Evolutionary conservation across 1,140 invertebrate species (phyloP), one percentile per base, ranked within the genome.

Genomic region (Drusus annulatus): DNA sequence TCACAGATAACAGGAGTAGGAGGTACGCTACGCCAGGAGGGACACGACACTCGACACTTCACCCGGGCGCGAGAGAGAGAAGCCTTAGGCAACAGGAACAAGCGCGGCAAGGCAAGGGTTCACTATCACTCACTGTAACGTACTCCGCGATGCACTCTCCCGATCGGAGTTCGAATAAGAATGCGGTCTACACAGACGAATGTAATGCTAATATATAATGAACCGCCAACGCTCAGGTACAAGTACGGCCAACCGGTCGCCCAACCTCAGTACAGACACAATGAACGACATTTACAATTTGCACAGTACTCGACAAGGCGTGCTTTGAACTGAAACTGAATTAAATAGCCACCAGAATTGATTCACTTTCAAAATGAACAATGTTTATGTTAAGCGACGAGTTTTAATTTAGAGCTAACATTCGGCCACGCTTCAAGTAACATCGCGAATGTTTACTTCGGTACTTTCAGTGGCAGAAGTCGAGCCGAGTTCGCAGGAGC

Each of bases 211-310:
- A 78, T 78, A 78, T 54, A 78, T 62, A 68, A 78, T 51, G 62
- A 45, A 31, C 54, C 74, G 74, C 74, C 74, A 62, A 78, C 76
- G 60, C 76, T 65, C 76, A 78, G 76, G 76, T 78, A 77, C 45
- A 54, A 17, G n/a, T n/a, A n/a, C n/a, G n/a, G 23, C 16, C 58
- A 76, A 78, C 76, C 62, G 76, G 76, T 68, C 76, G 76, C 71
- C 71, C 54, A 58, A 58, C 71, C 71, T 75, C 71, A 36, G 54
- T 28, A 58, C 68, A 45, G 50, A 71, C 54, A 58, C 71, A 58
- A 75, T 36, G 54, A 56, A 75, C 51, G 54, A 58, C 71, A 58
- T 75, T 56, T 58, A 75, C 54, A 75, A 58, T 75, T 75, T 58
- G 71, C 68, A 21, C 68, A 23, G 50, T 19, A 71, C 45, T 52